Conservation (phyloP, 2,113 vertebrate genomes). For the Leucoraja erinaceus region DNA sequence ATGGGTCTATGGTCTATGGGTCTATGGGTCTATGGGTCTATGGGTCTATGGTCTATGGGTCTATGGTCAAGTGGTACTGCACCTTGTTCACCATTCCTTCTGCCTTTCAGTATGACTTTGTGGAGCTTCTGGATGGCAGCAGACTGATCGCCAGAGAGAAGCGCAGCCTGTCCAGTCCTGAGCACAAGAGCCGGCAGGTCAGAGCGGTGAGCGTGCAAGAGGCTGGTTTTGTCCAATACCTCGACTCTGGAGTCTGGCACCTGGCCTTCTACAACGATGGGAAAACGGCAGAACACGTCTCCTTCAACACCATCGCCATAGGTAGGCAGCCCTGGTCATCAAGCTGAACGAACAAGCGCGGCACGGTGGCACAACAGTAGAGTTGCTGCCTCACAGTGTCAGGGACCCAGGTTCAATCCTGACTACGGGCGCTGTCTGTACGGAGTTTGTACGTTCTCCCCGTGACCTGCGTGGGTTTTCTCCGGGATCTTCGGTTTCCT, state of each 20-base stretch:
- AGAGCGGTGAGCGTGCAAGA: constrained; percentile 80
- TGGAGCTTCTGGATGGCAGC: constrained; percentile 92
- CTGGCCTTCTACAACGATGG: constrained; percentile 97
- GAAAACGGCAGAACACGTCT: constrained; percentile 79
- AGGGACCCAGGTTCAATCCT: no score
- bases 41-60: no score
- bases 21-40: no score
- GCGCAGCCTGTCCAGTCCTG: constrained; percentile 62
- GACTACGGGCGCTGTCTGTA: no score
- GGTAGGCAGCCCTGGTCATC: constrained; percentile 58
- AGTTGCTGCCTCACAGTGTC: no score
- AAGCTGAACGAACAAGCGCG: no score
- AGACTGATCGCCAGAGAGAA: constrained; percentile 87
- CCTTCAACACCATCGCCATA: constrained; percentile 88
- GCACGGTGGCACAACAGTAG: no score
- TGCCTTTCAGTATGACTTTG: constrained; percentile 83
- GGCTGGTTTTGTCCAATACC: constrained; percentile 93
- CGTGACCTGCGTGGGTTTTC: no score
- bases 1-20: no score
- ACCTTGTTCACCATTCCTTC: neutral
- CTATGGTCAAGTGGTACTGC: no score
- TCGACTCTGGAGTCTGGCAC: constrained; percentile 94
- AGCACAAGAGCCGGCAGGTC: constrained; percentile 62
- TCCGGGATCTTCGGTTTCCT: no score
- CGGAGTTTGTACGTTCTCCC: no score